These are phyloP conservation scores for Xerus inauris DNA, from an alignment of 2,113 vertebrate species.

Conservation along the genomic window DNA sequence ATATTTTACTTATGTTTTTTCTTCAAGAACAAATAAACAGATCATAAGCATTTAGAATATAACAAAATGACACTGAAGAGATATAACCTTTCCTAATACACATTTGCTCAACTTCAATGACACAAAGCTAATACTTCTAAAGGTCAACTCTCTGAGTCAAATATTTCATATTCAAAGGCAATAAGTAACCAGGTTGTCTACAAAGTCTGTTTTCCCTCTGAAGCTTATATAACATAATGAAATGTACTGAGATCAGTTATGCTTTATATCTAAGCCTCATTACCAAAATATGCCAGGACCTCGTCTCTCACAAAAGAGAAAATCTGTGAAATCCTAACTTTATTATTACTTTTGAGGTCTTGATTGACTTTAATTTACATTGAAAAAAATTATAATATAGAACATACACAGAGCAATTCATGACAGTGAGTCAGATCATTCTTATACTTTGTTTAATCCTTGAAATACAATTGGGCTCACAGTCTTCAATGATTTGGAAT, in stretches of 20 bases:
- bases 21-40: constrained; percentile 61
- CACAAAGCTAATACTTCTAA: constrained; percentile 68
- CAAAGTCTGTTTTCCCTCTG: neutral
- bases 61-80: constrained; percentile 56
- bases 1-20: constrained; percentile 36
- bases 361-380: neutral
- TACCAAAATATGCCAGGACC: neutral
- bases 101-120: constrained; percentile 57
- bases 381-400: constrained; percentile 1
- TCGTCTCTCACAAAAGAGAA: neutral
- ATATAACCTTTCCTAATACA: constrained; percentile 64
- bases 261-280: neutral
- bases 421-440: neutral
- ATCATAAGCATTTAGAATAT: constrained; percentile 51
- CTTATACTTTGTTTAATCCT: constrained; percentile 35
- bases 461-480: neutral
- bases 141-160: constrained; percentile 73
- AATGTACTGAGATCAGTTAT: neutral
- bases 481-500: neutral
- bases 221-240: constrained; percentile 20
- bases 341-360: neutral
- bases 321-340: neutral
- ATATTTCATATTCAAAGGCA: constrained; percentile 61
- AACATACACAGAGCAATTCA: neutral
- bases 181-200: neutral